Conservation (phyloP, 1,140 invertebrate genomes). For the Drosophila murphyi region DNA sequence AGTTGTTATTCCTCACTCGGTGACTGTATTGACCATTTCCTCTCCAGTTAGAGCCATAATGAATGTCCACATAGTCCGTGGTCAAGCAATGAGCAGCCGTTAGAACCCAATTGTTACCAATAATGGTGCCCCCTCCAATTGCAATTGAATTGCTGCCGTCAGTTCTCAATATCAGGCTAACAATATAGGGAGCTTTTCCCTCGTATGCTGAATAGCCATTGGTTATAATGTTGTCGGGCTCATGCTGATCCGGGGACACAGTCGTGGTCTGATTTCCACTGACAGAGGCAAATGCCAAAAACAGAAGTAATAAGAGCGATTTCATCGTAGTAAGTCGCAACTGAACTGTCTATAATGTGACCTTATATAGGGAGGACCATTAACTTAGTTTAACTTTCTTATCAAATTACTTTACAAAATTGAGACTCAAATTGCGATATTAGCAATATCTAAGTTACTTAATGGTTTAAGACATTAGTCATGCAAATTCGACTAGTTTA, state of each 20-base stretch:
- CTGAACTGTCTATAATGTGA: background rate
- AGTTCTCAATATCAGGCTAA: slow-evolving; percentile 77
- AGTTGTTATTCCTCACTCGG: slow-evolving; percentile 53
- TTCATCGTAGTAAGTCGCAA: slow-evolving; percentile 39
- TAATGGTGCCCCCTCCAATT: slow-evolving; percentile 86
- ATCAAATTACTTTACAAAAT: background rate
- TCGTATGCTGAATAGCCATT: slow-evolving; percentile 58
- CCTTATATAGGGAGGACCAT: background rate
- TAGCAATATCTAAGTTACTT: background rate
- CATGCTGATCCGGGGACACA: slow-evolving; percentile 1
- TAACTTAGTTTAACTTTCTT: background rate
- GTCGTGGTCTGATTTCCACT: slow-evolving; percentile 15
- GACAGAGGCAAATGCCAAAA: slow-evolving; percentile 29
- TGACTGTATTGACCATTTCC: slow-evolving; percentile 43
- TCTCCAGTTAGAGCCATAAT: slow-evolving; percentile 67
- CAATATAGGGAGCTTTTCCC: slow-evolving; percentile 85
- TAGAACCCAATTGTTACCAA: slow-evolving; percentile 85
- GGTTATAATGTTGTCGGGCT: slow-evolving; percentile 49
- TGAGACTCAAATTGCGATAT: background rate
- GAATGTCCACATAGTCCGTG: slow-evolving; percentile 51
- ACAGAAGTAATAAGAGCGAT: slow-evolving; percentile 31
- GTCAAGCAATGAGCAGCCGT: slow-evolving; percentile 87
- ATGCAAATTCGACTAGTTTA: background rate
- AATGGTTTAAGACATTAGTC: slow-evolving; percentile 5
- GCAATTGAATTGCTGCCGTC: slow-evolving; percentile 51